Evolutionary conservation across 1,140 invertebrate species (phyloP), one percentile per base, ranked within the genome.

Genomic region (Drosophila arizonae): DNA sequence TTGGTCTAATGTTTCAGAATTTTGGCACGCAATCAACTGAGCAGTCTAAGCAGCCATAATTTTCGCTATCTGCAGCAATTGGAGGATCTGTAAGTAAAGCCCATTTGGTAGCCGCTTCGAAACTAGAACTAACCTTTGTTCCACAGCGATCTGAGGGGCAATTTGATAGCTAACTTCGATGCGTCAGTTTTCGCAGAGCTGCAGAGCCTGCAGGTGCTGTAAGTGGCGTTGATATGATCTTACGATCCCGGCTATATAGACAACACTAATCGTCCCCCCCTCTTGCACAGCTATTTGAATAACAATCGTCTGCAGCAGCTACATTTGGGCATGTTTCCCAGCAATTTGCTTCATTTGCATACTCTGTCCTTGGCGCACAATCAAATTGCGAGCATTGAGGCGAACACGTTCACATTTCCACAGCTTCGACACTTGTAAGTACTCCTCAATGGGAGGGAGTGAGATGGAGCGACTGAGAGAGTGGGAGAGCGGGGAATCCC

Each of bases 361-460:
- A 92, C 90, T 5, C 68, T 93, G 39, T 92, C 92, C 21, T 62
- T 93, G 75, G 90, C 91, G 5, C 81, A 91, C 45, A 93, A 93
- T 66, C 72, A 76, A 33, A 92, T 93, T 30, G 60, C 30, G 6
- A 71, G 76, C 30, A 90, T 92, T 51, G 76, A 72, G 43, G 54
- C 65, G 36, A 76, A 86, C 45, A 73, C 90, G n/a, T 91, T 92
- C 64, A 77, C 76, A 62, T 74, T 88, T 81, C 78, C 79, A 45
- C 61, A 70, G 30, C 58, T 88, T 6, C 46, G 68, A 77, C 77
- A 90, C 72, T 73, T 92, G 91, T 90, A 58, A 92, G 90, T 92
- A 50, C 9, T 10, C 43, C 43, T 2, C 46, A 6, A 30, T 30
- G 28, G 28, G 28, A 30, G 6, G 28, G 28, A 30, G 5, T 6